Evolutionary conservation across 2,888 invertebrate species (phyloP).

Genomic region (Trachelus stipa): DNA sequence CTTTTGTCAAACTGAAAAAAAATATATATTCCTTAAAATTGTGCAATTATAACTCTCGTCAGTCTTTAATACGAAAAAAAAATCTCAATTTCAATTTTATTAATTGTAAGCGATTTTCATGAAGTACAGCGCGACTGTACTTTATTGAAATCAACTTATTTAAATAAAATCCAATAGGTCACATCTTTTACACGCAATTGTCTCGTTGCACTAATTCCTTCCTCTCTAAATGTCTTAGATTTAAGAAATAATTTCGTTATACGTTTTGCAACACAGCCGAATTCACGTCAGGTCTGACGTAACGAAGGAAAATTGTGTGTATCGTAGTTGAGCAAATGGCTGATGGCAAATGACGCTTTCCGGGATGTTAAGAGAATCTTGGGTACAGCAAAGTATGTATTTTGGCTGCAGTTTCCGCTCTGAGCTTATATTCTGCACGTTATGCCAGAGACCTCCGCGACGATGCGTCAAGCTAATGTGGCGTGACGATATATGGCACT

Average conservation of each 20-base stretch:
- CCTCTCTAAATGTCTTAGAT: background rate
- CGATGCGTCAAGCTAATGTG: slow-evolving; percentile 61
- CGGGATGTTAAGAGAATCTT: slow-evolving; percentile 35
- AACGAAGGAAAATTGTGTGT: background rate
- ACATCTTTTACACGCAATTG: background rate
- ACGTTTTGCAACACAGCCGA: background rate
- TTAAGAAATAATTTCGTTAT: background rate
- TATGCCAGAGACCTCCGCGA: slow-evolving; percentile 34
- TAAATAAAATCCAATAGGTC: background rate
- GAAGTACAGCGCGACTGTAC: background rate
- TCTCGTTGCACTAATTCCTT: background rate
- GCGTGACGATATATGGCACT: slow-evolving; percentile 60
- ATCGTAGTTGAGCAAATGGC: background rate
- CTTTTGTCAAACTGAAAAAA: background rate
- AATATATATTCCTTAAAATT: background rate
- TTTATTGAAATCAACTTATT: background rate
- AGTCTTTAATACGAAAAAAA: background rate
- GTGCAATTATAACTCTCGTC: background rate
- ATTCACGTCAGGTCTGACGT: background rate
- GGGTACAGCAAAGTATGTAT: slow-evolving; percentile 39
- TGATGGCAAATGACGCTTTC: slow-evolving; percentile 20
- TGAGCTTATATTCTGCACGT: slow-evolving; percentile 42
- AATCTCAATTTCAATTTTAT: background rate
- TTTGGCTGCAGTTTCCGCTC: slow-evolving; percentile 41
- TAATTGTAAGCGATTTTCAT: background rate